Conservation (phyloP, 2,113 vertebrate genomes). For the Oxygymnocypris stewartii region DNA sequence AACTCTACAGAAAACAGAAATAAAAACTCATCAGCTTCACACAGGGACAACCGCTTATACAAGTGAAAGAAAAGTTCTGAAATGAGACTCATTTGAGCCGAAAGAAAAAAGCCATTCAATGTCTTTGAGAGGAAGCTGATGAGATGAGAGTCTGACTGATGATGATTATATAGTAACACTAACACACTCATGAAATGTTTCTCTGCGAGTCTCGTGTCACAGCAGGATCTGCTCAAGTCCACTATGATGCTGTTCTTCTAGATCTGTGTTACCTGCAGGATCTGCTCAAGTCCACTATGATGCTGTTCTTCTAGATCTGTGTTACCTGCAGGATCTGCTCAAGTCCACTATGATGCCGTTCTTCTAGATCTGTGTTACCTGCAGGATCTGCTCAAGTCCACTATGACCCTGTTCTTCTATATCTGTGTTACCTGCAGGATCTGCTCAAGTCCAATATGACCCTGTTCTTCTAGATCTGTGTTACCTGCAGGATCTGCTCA, state of each 20-base stretch:
- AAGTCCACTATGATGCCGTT: background rate
- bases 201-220: no score
- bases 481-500: slow-evolving; percentile 40
- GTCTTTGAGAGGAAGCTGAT: no score
- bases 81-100: no score
- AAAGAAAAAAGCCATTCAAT: no score
- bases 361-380: slow-evolving; percentile 29
- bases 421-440: slow-evolving; percentile 40
- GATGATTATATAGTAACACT: no score
- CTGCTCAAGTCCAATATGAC: slow-evolving; percentile 13
- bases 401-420: background rate
- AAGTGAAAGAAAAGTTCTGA: no score
- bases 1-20: no score
- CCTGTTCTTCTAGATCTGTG: slow-evolving; percentile 4
- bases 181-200: no score
- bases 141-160: no score
- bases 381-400: slow-evolving; percentile 15
- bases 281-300: background rate
- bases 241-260: background rate
- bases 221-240: background rate
- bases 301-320: background rate
- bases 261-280: slow-evolving; percentile 37
- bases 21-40: no score
- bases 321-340: slow-evolving; percentile 40
- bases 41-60: no score